Evolutionary conservation across 2,888 invertebrate species (phyloP).

Genomic region (Sipha maydis): DNA sequence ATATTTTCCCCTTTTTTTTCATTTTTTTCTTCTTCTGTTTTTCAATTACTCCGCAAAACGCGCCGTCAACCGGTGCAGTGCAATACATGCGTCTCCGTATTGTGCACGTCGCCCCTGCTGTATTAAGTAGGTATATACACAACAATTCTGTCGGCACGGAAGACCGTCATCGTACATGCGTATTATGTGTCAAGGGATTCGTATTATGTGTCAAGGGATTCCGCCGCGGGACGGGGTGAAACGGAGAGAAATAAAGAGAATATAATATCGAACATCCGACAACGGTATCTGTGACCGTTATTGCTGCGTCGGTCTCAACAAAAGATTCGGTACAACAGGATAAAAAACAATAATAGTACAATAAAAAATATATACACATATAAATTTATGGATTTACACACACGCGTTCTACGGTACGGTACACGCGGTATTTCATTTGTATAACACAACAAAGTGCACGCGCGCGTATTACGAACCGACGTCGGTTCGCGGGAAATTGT

Average conservation of each 20-base stretch:
- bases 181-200: neutral
- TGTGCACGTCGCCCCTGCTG: neutral
- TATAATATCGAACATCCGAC: conserved; percentile 34
- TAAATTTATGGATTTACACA: neutral
- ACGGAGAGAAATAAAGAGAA: neutral
- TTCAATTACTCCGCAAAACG: neutral
- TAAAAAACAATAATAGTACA: neutral
- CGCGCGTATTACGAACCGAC: neutral
- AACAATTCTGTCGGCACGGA: conserved; percentile 10
- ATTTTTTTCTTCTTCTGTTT: neutral
- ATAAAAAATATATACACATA: neutral
- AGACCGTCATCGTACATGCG: neutral
- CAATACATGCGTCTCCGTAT: neutral
- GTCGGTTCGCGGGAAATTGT: neutral
- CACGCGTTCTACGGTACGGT: neutral
- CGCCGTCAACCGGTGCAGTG: neutral
- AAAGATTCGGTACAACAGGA: conserved; percentile 18
- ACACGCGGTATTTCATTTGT: neutral
- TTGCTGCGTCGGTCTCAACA: neutral
- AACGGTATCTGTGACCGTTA: conserved; percentile 34
- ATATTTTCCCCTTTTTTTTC: neutral
- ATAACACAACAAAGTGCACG: neutral
- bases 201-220: neutral
- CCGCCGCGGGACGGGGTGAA: neutral
- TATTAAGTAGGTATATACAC: neutral